Evolutionary conservation across 2,113 vertebrate species (phyloP).

Genomic region (Lycaon pictus): DNA sequence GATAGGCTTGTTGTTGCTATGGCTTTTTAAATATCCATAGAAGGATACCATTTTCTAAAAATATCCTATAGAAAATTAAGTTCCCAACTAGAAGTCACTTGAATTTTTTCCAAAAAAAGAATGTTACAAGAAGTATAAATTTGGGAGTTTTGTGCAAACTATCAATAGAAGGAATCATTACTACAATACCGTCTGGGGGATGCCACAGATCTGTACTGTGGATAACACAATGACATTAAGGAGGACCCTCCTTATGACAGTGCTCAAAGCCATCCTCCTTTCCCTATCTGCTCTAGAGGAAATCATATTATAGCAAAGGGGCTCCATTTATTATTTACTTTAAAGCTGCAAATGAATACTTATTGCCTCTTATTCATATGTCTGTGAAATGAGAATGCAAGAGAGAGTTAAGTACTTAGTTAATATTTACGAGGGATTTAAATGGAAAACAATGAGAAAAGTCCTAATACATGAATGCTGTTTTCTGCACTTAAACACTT

Average conservation of each 20-base stretch:
- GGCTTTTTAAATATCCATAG: conserved; percentile 51
- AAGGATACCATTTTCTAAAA: conserved; percentile 64
- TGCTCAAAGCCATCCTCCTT: background rate
- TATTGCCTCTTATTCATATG: conserved; percentile 51
- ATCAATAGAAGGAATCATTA: background rate
- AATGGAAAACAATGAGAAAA: conserved; percentile 40
- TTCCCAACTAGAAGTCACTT: conserved; percentile 57
- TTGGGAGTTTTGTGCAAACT: conserved; percentile 30
- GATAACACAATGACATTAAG: conserved; percentile 12
- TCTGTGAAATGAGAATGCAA: conserved; percentile 65
- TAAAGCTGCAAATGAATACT: conserved; percentile 54
- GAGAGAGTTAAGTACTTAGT: conserved; percentile 42
- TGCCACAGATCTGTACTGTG: background rate
- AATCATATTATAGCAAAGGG: background rate
- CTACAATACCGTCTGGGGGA: background rate
- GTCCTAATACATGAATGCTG: conserved; percentile 42
- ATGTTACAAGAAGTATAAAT: conserved; percentile 5
- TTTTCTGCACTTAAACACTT: conserved; percentile 37
- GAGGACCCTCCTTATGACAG: background rate
- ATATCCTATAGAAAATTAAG: conserved; percentile 30
- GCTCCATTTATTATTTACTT: conserved; percentile 47
- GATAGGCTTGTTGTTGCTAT: conserved; percentile 35
- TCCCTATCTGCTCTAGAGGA: conserved; percentile 14
- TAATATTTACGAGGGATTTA: conserved; percentile 64
- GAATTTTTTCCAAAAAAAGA: conserved; percentile 29